A percentile compares a stretch with the other conserved stretches of the same genome.
phyloP scores from a whole-genome alignment of 2,797 vertebrate genomes.

The Chelon auratus region DNA sequence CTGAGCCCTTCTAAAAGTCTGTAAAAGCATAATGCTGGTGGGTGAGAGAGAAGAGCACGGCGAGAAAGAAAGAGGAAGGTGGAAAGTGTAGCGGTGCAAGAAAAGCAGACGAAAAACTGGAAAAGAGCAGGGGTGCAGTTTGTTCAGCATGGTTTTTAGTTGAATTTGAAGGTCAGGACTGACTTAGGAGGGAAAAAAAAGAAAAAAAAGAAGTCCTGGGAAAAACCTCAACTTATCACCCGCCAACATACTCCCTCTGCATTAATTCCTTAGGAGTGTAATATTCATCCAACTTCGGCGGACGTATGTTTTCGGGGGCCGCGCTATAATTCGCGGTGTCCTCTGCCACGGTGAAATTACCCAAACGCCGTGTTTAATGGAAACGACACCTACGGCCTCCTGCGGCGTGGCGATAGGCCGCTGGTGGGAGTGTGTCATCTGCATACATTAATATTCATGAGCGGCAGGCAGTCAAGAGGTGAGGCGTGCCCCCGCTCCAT shows the following conservation, averaged over 20 bases:
- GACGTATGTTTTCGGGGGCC: slow-evolving; percentile 50
- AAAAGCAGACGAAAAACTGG: not conserved
- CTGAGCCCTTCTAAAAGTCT: slow-evolving; percentile 34
- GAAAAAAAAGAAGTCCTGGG: slow-evolving; percentile 26
- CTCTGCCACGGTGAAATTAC: slow-evolving; percentile 76
- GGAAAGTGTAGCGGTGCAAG: not conserved
- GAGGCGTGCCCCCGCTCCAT: slow-evolving; percentile 45
- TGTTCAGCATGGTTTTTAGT: slow-evolving; percentile 33
- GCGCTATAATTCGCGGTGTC: slow-evolving; percentile 65
- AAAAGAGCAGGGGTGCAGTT: slow-evolving; percentile 26
- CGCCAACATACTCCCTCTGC: slow-evolving; percentile 56
- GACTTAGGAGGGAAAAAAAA: slow-evolving; percentile 37
- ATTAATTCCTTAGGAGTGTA: slow-evolving; percentile 64
- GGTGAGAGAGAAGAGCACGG: not conserved
- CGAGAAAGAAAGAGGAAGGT: not conserved
- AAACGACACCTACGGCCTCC: slow-evolving; percentile 72
- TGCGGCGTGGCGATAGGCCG: slow-evolving; percentile 71
- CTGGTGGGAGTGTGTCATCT: slow-evolving; percentile 75
- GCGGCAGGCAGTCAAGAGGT: slow-evolving; percentile 63
- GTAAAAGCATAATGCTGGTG: slow-evolving; percentile 22
- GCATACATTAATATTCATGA: slow-evolving; percentile 82
- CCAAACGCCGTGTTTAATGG: slow-evolving; percentile 71
- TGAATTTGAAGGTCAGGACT: slow-evolving; percentile 65
- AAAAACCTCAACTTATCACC: slow-evolving; percentile 65
- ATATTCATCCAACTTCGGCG: slow-evolving; percentile 66